Percentiles rank a stretch among this genome's conserved stretches.
Evolutionary conservation across 92 coral and sea anemone genomes (phyloP).

Genomic region (Palythoa heliodiscus): DNA sequence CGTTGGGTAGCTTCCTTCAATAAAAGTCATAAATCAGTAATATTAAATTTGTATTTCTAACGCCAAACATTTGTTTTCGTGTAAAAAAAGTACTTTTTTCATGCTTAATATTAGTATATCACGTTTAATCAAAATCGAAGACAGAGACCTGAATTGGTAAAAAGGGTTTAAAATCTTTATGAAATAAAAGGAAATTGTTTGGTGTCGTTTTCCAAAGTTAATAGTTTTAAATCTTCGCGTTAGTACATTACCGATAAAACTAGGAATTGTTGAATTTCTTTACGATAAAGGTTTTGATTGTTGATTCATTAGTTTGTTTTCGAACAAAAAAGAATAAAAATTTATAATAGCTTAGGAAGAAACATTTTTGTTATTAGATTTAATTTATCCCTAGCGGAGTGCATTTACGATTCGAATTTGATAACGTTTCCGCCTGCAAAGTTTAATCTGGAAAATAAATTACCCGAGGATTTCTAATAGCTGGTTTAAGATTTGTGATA

Average conservation of each 20-base stretch:
- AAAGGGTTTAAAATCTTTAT: neutral
- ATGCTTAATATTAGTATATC: neutral
- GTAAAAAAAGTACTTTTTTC: neutral
- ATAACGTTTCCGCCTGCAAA: neutral
- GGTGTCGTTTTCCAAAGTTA: neutral
- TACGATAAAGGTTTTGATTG: neutral
- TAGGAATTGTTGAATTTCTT: neutral
- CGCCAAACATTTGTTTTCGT: neutral
- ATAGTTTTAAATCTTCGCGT: neutral
- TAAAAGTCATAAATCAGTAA: neutral
- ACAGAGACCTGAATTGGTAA: neutral
- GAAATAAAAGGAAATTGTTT: neutral
- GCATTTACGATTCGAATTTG: neutral
- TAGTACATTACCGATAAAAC: neutral
- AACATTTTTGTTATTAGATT: neutral
- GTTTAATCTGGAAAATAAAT: neutral
- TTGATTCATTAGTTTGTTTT: neutral
- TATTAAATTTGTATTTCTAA: neutral
- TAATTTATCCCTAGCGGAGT: neutral
- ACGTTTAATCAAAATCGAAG: neutral
- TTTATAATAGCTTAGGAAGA: neutral
- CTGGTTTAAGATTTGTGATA: too few relatives aligned
- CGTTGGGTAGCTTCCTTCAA: neutral
- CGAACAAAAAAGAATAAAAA: neutral
- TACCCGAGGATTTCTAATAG: neutral